Evolutionary conservation across 2,888 invertebrate genomes (phyloP), one percentile per base, ranked within the genome.

Genomic region (Fragum fragum): DNA sequence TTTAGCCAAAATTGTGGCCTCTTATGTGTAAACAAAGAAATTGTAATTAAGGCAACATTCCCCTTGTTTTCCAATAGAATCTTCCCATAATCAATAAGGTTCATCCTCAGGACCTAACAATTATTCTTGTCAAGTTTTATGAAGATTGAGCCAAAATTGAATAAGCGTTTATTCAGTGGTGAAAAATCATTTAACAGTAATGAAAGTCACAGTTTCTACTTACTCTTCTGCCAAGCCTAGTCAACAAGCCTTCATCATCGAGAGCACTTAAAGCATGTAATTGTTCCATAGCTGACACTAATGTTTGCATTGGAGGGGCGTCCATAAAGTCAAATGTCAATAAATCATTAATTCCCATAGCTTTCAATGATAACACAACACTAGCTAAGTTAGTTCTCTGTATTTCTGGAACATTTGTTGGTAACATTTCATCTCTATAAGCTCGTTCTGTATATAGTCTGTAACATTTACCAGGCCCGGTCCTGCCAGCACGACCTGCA

Each of bases 271-370:
- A 96, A 6, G 99, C 99, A 95, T 99, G 99, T 85, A 99, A 95
- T 90, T 99, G 98, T 92, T 99, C 99, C 89, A 99, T 95, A 21
- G 99, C 99, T 97, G 99, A 98, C 81, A 99, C 98, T 87, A 99
- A 96, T 0, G 99, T 98, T 95, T 99, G 99, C 26, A 98, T 98
- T 0, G 99, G 99, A 29, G 99, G 99, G 0, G 99, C 98, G 95
- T 99, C 99, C 99, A 99, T 99, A 95, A 99, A 99, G 95, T 99
- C 99, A 94, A 99, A 99, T 94, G 98, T 98, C 28, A 99, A 95
- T 73, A 99, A 95, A 95, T 99, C 99, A 94, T 99, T 99, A 91
- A 99, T 99, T 32, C 99, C 99, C 99, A 99, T 99, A 0, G 99
- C 99, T 95, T 99, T 99, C 47, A 99, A 95, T 91, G 99, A 99